These are phyloP conservation scores for Rhynchophorus ferrugineus DNA, from an alignment of 1,140 invertebrate genomes.

Conservation along the genomic window DNA sequence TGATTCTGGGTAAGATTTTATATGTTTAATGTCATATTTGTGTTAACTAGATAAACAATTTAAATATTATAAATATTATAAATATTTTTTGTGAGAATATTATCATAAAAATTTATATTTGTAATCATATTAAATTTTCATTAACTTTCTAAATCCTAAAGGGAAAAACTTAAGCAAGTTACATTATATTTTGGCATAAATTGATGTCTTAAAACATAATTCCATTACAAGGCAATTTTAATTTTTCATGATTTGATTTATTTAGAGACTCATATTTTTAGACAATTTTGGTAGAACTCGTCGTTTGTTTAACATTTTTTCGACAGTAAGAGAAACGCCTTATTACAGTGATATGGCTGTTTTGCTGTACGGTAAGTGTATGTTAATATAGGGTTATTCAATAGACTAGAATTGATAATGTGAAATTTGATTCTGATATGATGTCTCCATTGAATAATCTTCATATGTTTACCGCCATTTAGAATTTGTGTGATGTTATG, in stretches of 20 bases:
- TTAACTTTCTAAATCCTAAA: too few species aligned
- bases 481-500: too few species aligned
- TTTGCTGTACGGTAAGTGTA: not conserved
- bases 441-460: not conserved
- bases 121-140: too few species aligned
- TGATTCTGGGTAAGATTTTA: not conserved
- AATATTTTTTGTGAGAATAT: too few species aligned
- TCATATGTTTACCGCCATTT: too few species aligned
- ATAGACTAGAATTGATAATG: not conserved
- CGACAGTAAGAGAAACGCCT: not conserved
- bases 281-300: conserved; percentile 8
- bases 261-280: conserved; percentile 3
- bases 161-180: too few species aligned
- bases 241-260: not conserved
- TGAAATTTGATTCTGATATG: not conserved
- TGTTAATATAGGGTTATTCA: not conserved
- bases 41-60: too few species aligned
- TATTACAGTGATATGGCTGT: not conserved
- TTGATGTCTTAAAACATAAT: not conserved
- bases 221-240: not conserved
- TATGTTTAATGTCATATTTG: too few species aligned
- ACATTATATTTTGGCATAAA: not conserved
- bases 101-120: too few species aligned
- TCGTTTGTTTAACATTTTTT: not conserved
- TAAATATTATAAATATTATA: too few species aligned